Percentiles rank a stretch among this genome's conserved stretches.
Conservation (phyloP, 2,797 vertebrate genomes). For the Morelia viridis region DNA sequence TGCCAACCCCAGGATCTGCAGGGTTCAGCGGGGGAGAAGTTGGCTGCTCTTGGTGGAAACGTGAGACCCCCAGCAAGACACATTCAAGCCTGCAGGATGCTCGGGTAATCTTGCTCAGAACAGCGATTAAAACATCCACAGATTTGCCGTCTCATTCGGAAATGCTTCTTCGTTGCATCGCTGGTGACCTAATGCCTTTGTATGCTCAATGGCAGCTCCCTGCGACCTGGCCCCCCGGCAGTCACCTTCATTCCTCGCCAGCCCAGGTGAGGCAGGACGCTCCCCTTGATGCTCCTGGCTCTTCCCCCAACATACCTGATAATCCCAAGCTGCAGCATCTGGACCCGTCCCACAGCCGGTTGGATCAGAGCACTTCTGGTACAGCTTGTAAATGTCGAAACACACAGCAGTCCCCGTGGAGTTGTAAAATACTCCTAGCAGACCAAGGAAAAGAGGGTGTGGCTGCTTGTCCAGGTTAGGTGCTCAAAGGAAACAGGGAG, state of each 20-base stretch:
- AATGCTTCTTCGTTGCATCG: neutral
- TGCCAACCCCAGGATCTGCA: neutral
- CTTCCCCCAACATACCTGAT: conserved; percentile 78
- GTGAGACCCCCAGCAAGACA: neutral
- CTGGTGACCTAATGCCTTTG: neutral
- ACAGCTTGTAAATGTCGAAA: conserved; percentile 82
- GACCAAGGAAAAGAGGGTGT: neutral
- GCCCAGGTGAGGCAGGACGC: neutral
- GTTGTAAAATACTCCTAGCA: conserved; percentile 89
- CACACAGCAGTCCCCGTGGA: conserved; percentile 75
- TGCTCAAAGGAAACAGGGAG: neutral
- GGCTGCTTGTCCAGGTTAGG: neutral
- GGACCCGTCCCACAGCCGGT: conserved; percentile 86
- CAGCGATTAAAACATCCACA: neutral
- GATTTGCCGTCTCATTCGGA: neutral
- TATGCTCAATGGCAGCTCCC: neutral
- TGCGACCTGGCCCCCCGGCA: too few species aligned
- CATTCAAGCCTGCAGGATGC: neutral
- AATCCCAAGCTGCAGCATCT: conserved; percentile 90
- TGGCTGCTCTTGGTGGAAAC: neutral
- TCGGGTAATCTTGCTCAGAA: neutral
- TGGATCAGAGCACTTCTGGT: conserved; percentile 85
- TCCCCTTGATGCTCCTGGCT: too few species aligned
- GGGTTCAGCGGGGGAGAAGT: neutral
- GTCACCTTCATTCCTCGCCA: neutral